Percentiles rank a stretch among this genome's conserved stretches.
These are phyloP conservation scores for Notolepis coatsorum DNA, from an alignment of 2,797 vertebrate genomes.

Conservation along the genomic window DNA sequence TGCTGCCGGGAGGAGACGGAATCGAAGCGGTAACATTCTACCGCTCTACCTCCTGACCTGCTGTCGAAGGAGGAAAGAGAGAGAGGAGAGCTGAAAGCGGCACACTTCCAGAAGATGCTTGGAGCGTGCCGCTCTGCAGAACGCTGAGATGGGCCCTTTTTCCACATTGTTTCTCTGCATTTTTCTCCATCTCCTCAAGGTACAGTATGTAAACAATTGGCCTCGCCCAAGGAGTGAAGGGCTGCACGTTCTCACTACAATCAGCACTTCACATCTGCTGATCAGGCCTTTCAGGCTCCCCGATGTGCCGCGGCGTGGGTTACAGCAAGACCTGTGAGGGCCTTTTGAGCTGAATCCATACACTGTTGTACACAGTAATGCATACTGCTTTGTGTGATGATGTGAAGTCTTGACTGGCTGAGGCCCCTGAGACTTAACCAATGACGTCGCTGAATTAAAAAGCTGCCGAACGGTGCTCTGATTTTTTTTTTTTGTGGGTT, in stretches of 20 bases:
- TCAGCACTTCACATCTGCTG: slow-evolving; percentile 72
- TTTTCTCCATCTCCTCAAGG: no score
- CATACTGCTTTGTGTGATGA: not conserved
- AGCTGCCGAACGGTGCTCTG: not conserved
- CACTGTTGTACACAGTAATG: not conserved
- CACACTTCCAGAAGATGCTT: no score
- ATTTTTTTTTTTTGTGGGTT: not conserved
- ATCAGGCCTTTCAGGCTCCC: slow-evolving; percentile 46
- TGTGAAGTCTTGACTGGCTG: not conserved
- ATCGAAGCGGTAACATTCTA: no score
- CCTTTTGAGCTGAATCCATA: slow-evolving; percentile 12
- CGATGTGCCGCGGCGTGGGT: slow-evolving; percentile 1
- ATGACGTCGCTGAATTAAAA: not conserved
- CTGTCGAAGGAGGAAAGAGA: no score
- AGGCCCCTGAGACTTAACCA: not conserved
- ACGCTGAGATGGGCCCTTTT: no score
- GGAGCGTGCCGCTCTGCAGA: no score
- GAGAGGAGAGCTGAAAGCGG: no score
- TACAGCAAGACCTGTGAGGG: slow-evolving; percentile 28
- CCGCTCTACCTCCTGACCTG: not conserved
- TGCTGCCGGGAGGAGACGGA: no score
- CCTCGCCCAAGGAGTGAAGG: slow-evolving; percentile 26
- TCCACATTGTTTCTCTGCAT: no score
- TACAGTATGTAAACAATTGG: slow-evolving; percentile 69
- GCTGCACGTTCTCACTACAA: slow-evolving; percentile 33